Percentiles rank a stretch among this genome's conserved stretches.
These are phyloP conservation scores for Amiota communis DNA, from an alignment of 2,888 invertebrate genomes.

Conservation along the genomic window DNA sequence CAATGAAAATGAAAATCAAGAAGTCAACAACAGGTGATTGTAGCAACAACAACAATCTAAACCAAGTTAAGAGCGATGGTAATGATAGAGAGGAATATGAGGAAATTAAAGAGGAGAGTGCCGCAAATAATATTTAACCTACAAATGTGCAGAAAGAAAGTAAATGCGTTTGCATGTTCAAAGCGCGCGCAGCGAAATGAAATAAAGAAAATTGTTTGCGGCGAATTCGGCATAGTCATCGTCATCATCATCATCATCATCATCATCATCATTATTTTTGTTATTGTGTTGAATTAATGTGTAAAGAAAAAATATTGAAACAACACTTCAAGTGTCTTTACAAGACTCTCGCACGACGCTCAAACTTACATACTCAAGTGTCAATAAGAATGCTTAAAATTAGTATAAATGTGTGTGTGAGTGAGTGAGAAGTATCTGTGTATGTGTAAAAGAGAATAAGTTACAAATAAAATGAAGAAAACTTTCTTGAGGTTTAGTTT, in stretches of 20 bases:
- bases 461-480: slow-evolving; percentile 7
- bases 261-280: background rate
- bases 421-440: background rate
- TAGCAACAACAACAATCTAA: background rate
- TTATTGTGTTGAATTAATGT: background rate
- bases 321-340: slow-evolving; percentile 21
- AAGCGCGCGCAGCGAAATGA: background rate
- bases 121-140: slow-evolving; percentile 21
- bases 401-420: background rate
- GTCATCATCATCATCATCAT: too few relatives aligned
- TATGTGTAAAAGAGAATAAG: background rate
- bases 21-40: slow-evolving; percentile 20
- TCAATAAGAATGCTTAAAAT: background rate
- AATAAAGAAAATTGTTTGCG: background rate
- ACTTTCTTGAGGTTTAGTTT: slow-evolving; percentile 23
- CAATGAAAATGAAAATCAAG: background rate
- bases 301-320: slow-evolving; percentile 19
- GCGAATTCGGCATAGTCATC: slow-evolving; percentile 34
- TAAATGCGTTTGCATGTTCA: slow-evolving; percentile 5
- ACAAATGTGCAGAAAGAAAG: slow-evolving; percentile 1
- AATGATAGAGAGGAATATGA: background rate
- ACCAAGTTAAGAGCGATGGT: background rate
- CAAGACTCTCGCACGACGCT: background rate
- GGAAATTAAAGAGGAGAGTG: background rate
- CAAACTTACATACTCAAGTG: slow-evolving; percentile 5